Evolutionary conservation across 2,797 vertebrate species (phyloP).

Genomic region (Falco concolor): DNA sequence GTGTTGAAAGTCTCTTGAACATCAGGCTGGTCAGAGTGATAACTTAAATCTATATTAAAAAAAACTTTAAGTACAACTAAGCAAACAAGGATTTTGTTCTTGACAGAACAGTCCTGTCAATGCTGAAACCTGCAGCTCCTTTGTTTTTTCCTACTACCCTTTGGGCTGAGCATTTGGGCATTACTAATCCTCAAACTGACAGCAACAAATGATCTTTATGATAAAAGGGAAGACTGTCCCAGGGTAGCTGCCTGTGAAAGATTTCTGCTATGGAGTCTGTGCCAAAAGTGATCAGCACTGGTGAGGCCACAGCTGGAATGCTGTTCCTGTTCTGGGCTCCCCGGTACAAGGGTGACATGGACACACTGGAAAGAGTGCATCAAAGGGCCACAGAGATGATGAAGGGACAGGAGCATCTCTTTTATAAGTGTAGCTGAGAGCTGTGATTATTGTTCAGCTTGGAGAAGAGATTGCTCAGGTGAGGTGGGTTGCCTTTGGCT

Average conservation of each 20-base stretch:
- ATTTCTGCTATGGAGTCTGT: neutral
- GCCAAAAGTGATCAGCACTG: neutral
- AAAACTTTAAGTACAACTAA: neutral
- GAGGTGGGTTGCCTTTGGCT: too few species aligned
- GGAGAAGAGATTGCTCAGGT: neutral
- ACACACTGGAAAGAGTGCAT: neutral
- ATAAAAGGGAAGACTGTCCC: neutral
- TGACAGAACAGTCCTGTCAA: neutral
- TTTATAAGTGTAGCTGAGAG: neutral
- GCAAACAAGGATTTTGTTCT: neutral
- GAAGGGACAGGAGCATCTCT: neutral
- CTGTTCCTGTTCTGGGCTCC: neutral
- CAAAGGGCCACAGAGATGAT: neutral
- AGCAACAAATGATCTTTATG: neutral
- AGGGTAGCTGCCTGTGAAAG: neutral
- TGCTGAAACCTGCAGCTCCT: neutral
- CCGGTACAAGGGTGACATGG: neutral
- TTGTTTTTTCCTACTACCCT: neutral
- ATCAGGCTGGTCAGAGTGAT: neutral
- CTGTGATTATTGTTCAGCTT: neutral
- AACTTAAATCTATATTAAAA: neutral
- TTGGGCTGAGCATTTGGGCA: neutral
- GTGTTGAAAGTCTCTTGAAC: neutral
- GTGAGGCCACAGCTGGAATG: neutral
- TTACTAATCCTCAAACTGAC: neutral